Evolutionary conservation across 2,888 invertebrate genomes (phyloP).

Genomic region (Amphimallon solstitiale): DNA sequence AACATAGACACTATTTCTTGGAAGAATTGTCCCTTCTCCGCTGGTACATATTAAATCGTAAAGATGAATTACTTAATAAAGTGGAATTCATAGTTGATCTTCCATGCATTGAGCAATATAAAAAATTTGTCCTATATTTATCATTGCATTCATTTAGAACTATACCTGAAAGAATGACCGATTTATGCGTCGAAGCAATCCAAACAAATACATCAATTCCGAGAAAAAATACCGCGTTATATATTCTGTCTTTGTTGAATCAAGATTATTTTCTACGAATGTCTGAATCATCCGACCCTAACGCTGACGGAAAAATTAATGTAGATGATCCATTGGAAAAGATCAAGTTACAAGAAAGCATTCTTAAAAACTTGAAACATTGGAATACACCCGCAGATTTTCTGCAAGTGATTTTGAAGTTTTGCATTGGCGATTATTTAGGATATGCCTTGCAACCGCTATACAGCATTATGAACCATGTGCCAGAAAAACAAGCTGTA

Average conservation of each 20-base stretch:
- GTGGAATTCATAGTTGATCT: not conserved
- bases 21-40: not conserved
- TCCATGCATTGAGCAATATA: not conserved
- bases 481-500: not conserved
- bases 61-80: conserved; percentile 12
- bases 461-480: not conserved
- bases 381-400: not conserved
- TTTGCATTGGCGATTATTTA: conserved; percentile 28
- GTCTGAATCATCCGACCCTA: not conserved
- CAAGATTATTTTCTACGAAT: conserved; percentile 9
- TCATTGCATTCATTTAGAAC: not conserved
- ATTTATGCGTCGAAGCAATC: not conserved
- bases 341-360: not conserved
- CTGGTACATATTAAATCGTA: conserved; percentile 10
- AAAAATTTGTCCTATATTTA: not conserved
- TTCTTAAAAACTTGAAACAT: not conserved
- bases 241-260: conserved; percentile 2
- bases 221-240: not conserved
- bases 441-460: conserved; percentile 3
- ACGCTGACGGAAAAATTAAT: conserved; percentile 20
- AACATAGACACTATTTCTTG: not conserved
- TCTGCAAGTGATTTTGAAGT: conserved; percentile 1
- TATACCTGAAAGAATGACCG: not conserved
- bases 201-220: not conserved
- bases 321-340: not conserved